These are phyloP conservation scores for Cheirogaleus major DNA, from an alignment of 2,797 vertebrate genomes.

Conservation along the genomic window DNA sequence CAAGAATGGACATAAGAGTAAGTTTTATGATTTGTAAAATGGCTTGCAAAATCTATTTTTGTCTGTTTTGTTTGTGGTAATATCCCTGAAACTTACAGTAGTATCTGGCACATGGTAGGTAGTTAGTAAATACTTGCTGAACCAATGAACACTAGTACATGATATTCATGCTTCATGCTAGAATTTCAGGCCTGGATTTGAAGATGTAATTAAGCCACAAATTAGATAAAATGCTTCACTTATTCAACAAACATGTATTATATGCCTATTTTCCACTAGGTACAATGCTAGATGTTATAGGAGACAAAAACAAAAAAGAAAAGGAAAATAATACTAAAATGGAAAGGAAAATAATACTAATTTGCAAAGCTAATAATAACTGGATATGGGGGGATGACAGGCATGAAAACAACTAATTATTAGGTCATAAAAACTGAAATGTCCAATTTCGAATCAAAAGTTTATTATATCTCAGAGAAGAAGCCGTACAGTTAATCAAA, in stretches of 20 bases:
- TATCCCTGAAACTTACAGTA: not conserved
- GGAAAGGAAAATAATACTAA: not conserved
- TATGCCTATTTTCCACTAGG: not conserved
- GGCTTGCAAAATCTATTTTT: constrained; percentile 5
- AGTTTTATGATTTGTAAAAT: constrained; percentile 39
- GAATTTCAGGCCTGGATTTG: constrained; percentile 33
- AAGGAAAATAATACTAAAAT: not conserved
- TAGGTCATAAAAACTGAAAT: too few relatives aligned
- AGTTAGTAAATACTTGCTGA: constrained; percentile 4
- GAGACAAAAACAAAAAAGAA: not conserved
- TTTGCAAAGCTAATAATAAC: not conserved
- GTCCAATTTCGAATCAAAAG: too few relatives aligned
- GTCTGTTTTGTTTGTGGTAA: not conserved
- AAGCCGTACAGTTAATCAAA: too few relatives aligned
- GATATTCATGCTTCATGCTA: constrained; percentile 6
- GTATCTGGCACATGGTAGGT: not conserved
- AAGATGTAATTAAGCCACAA: constrained; percentile 50
- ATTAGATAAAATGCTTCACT: constrained; percentile 17
- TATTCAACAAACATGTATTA: not conserved
- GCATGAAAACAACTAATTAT: not conserved
- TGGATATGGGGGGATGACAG: not conserved
- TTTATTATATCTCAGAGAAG: too few relatives aligned
- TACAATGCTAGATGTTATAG: not conserved
- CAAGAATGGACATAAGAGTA: not conserved
- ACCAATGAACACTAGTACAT: not conserved